Percentiles rank a stretch among this genome's conserved stretches.
These are phyloP conservation scores for Cyphomyrus discorhynchus DNA, from an alignment of 2,113 vertebrate genomes.

Conservation along the genomic window DNA sequence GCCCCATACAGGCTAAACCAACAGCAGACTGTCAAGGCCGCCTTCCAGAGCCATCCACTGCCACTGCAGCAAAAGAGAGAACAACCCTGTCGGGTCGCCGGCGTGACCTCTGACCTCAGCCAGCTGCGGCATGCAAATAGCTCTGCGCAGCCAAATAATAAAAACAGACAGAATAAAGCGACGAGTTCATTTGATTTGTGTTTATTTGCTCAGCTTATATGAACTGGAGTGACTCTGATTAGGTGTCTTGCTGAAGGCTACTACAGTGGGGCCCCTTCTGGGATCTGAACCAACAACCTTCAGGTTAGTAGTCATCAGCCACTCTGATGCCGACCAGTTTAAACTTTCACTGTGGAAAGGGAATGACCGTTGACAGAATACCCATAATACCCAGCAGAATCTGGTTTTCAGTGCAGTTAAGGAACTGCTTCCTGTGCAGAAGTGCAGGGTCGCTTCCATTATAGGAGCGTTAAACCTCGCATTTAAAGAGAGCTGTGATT, in stretches of 20 bases:
- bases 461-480: neutral
- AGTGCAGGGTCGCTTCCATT: neutral
- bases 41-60: neutral
- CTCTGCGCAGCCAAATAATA: neutral
- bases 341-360: neutral
- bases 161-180: neutral
- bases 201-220: neutral
- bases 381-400: neutral
- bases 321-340: neutral
- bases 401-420: neutral
- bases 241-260: neutral
- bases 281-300: neutral
- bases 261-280: neutral
- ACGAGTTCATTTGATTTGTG: neutral
- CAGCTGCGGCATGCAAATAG: neutral
- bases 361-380: neutral
- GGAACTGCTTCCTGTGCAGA: neutral
- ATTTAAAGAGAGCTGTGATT: neutral
- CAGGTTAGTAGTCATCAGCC: neutral
- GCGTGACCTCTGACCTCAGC: neutral
- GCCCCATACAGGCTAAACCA: neutral
- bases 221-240: neutral
- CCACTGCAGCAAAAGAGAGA: neutral
- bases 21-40: neutral
- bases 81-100: neutral